Evolutionary conservation across 2,888 invertebrate genomes (phyloP).

Genomic region (Eupithecia pulchellata): DNA sequence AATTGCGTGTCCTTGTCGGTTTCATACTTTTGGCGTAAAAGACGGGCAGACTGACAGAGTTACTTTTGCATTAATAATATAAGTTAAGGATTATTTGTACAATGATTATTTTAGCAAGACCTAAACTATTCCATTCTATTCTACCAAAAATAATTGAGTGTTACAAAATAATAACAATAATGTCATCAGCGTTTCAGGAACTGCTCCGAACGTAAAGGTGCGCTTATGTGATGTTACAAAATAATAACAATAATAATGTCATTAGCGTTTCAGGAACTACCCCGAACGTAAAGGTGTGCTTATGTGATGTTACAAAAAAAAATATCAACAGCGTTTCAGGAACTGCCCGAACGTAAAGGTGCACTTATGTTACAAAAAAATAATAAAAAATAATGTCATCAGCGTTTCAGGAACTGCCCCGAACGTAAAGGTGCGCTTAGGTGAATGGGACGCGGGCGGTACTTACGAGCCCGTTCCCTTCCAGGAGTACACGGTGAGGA

Average conservation of each 20-base stretch:
- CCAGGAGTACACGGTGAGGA: constrained; percentile 86
- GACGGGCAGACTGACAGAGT: too few relatives aligned
- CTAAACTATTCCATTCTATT: too few relatives aligned
- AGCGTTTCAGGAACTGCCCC: constrained; percentile 79
- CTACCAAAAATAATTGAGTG: too few relatives aligned
- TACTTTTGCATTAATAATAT: too few relatives aligned
- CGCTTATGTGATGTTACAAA: constrained; percentile 92
- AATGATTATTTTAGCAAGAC: too few relatives aligned
- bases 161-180: too few relatives aligned
- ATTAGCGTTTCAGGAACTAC: constrained; percentile 75
- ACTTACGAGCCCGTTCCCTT: constrained; percentile 87
- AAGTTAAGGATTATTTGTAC: too few relatives aligned
- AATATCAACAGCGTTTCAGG: constrained; percentile 71
- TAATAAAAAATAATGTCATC: constrained; percentile 4
- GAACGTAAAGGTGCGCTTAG: constrained; percentile 88
- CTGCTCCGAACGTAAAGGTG: constrained; percentile 86
- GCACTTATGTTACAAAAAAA: constrained; percentile 89
- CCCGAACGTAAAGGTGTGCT: constrained; percentile 87
- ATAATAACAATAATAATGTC: too few relatives aligned
- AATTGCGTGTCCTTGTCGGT: too few relatives aligned
- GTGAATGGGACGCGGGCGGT: constrained; percentile 90
- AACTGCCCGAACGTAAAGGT: constrained; percentile 86
- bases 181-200: constrained; percentile 69
- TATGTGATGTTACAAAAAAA: too few relatives aligned
- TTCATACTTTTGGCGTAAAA: too few relatives aligned